Evolutionary conservation across 1,140 invertebrate genomes (phyloP).

Genomic region (Trigoniulus corallinus): DNA sequence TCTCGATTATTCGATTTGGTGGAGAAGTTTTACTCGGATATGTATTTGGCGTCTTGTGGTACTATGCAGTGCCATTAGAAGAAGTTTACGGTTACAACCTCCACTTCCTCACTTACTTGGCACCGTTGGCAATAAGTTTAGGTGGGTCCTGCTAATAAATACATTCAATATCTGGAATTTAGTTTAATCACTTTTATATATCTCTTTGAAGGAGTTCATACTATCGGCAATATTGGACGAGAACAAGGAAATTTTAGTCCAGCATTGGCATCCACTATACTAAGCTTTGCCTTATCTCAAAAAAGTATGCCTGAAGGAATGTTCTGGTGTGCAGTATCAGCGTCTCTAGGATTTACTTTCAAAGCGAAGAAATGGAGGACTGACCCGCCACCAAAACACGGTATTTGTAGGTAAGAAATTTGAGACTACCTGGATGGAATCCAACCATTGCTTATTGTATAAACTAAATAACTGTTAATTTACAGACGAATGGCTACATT

Average conservation of each 20-base stretch:
- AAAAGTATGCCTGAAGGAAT: neutral
- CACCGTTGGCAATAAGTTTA: constrained; percentile 51
- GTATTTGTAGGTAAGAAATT: constrained; percentile 26
- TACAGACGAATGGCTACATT: constrained; percentile 30
- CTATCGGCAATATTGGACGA: constrained; percentile 73
- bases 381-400: constrained; percentile 34
- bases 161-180: constrained; percentile 3
- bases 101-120: constrained; percentile 44
- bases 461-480: constrained; percentile 8
- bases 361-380: constrained; percentile 60
- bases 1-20: neutral
- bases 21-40: constrained; percentile 31
- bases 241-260: constrained; percentile 42
- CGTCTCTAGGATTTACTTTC: neutral
- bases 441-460: too few species aligned
- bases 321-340: neutral
- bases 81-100: constrained; percentile 49
- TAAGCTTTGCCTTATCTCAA: neutral
- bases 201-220: constrained; percentile 53
- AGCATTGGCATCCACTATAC: neutral
- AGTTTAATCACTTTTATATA: neutral
- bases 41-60: constrained; percentile 55
- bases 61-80: constrained; percentile 52
- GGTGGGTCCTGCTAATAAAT: constrained; percentile 34
- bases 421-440: neutral